These are phyloP conservation scores for Sebastes itinus DNA, from an alignment of 2,797 vertebrate genomes.

Conservation along the genomic window DNA sequence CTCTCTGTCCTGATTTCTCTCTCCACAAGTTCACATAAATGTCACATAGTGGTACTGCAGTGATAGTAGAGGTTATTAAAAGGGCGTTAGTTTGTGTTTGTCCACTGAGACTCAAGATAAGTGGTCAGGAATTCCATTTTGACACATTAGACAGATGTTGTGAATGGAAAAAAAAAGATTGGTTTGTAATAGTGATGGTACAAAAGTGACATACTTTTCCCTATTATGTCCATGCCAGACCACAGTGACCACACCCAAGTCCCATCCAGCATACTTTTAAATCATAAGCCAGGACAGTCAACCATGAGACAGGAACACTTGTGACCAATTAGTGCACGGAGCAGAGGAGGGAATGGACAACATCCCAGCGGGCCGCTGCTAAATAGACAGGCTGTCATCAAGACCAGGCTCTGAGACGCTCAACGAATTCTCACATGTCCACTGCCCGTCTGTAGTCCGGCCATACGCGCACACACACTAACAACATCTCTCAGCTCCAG, in stretches of 20 bases:
- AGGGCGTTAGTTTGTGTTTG: slow-evolving; percentile 10
- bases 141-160: background rate
- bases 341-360: slow-evolving; percentile 38
- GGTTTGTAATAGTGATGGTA: background rate
- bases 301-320: slow-evolving; percentile 65
- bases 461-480: slow-evolving; percentile 20
- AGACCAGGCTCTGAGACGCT: slow-evolving; percentile 54
- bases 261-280: slow-evolving; percentile 20
- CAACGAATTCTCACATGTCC: slow-evolving; percentile 69
- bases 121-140: background rate
- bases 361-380: slow-evolving; percentile 67
- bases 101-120: background rate
- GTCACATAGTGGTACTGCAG: slow-evolving; percentile 28
- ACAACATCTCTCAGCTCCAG: slow-evolving; percentile 39
- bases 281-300: slow-evolving; percentile 54
- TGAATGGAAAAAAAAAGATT: background rate
- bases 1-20: slow-evolving; percentile 54
- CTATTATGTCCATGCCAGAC: background rate
- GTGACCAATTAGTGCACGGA: slow-evolving; percentile 73
- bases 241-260: slow-evolving; percentile 46
- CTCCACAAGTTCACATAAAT: slow-evolving; percentile 61
- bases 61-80: slow-evolving; percentile 7
- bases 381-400: slow-evolving; percentile 79
- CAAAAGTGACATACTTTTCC: background rate
- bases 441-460: slow-evolving; percentile 49